These are phyloP conservation scores for Eilema sororculum DNA, from an alignment of 2,888 invertebrate species.

Conservation along the genomic window DNA sequence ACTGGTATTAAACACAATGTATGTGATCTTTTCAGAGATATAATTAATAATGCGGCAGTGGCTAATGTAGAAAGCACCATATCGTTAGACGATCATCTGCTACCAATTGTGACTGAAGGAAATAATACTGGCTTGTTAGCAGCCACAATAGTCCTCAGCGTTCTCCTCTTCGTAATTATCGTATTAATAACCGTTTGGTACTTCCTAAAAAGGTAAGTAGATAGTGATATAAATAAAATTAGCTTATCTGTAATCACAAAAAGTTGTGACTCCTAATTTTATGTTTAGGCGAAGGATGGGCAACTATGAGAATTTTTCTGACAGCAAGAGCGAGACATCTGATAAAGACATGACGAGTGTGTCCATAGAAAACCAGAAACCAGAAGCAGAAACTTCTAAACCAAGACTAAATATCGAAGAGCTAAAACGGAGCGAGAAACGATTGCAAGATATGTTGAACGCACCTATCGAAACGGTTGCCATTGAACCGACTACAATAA, in stretches of 20 bases:
- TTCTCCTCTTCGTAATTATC: conserved; percentile 74
- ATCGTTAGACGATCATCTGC: conserved; percentile 79
- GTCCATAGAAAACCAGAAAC: conserved; percentile 41
- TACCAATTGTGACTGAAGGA: conserved; percentile 63
- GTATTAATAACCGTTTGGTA: conserved; percentile 68
- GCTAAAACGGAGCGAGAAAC: conserved; percentile 74
- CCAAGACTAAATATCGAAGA: conserved; percentile 76
- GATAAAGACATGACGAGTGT: conserved; percentile 46
- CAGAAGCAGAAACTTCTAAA: conserved; percentile 59
- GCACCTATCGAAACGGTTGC: conserved; percentile 61
- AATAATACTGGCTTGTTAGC: conserved; percentile 75
- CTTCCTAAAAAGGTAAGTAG: conserved; percentile 75
- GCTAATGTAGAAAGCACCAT: conserved; percentile 66
- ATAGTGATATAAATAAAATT: conserved; percentile 57
- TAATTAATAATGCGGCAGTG: conserved; percentile 62
- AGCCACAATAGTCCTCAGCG: conserved; percentile 75
- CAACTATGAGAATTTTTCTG: conserved; percentile 71
- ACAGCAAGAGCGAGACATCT: conserved; percentile 69
- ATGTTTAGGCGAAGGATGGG: conserved; percentile 65
- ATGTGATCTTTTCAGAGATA: conserved; percentile 68
- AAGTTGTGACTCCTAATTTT: conserved; percentile 42
- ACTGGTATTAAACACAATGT: conserved; percentile 17
- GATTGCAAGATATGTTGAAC: conserved; percentile 75
- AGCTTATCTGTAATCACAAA: conserved; percentile 48
- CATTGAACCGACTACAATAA: conserved; percentile 53